These are phyloP conservation scores for Netelia virgata DNA, from an alignment of 2,888 invertebrate genomes.

Conservation along the genomic window DNA sequence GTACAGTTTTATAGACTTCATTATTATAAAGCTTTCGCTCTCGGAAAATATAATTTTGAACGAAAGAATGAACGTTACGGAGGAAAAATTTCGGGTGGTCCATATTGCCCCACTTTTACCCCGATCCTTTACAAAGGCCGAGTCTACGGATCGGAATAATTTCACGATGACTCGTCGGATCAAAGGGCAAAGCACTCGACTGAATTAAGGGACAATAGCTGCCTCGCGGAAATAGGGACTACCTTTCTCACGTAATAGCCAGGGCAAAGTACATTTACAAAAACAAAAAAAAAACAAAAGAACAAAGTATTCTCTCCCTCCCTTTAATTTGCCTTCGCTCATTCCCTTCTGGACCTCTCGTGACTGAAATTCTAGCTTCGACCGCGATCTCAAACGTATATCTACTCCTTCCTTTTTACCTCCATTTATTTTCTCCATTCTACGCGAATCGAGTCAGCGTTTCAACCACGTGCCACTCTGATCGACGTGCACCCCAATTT, in stretches of 20 bases:
- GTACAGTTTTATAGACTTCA: too few species aligned
- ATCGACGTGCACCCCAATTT: conserved; percentile 53
- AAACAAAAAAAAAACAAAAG: background rate
- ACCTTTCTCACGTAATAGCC: conserved; percentile 4
- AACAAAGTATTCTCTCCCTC: background rate
- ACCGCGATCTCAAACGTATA: background rate
- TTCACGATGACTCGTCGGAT: background rate
- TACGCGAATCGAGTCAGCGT: conserved; percentile 26
- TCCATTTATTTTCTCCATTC: background rate
- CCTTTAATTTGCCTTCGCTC: background rate
- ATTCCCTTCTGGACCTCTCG: background rate
- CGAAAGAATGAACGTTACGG: too few species aligned
- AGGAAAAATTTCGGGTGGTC: too few species aligned
- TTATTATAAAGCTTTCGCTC: too few species aligned
- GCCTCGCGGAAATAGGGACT: background rate
- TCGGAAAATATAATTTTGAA: too few species aligned
- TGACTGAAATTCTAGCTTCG: background rate
- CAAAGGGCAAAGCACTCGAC: background rate
- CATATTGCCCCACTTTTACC: too few species aligned
- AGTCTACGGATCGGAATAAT: background rate
- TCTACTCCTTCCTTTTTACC: conserved; percentile 2
- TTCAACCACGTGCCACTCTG: conserved; percentile 45
- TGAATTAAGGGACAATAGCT: background rate
- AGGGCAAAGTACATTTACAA: background rate
- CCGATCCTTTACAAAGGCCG: background rate